Percentiles rank a stretch among this genome's conserved stretches.
These are phyloP conservation scores for Papilio polyxenes DNA, from an alignment of 1,140 invertebrate species.

Conservation along the genomic window DNA sequence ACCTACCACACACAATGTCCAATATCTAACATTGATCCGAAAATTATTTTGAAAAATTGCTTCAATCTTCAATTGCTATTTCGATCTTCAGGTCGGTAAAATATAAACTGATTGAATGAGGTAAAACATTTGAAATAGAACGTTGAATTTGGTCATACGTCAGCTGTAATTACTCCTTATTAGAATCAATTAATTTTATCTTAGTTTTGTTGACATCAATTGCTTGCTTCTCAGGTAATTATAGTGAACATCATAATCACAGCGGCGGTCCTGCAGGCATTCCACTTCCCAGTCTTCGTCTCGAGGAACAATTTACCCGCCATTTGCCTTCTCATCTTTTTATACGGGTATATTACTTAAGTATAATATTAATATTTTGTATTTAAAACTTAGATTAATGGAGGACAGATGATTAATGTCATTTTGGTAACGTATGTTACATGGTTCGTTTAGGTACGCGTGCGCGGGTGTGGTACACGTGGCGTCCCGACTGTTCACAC, in stretches of 20 bases:
- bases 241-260: constrained; percentile 81
- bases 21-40: too few relatives aligned
- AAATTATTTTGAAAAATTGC: too few relatives aligned
- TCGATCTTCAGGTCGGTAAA: too few relatives aligned
- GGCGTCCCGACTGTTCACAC: constrained; percentile 83
- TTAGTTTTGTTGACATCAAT: background rate
- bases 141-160: too few relatives aligned
- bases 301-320: constrained; percentile 83
- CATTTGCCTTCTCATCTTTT: constrained; percentile 81
- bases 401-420: too few relatives aligned
- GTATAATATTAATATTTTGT: background rate
- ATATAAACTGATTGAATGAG: too few relatives aligned
- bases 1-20: too few relatives aligned
- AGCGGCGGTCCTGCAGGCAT: constrained; percentile 81
- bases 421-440: background rate
- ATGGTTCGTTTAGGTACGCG: constrained; percentile 65
- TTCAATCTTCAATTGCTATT: too few relatives aligned
- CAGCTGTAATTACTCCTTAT: too few relatives aligned
- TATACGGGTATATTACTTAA: constrained; percentile 80
- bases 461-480: constrained; percentile 81
- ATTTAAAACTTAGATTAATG: too few relatives aligned
- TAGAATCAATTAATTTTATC: background rate
- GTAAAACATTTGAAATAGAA: too few relatives aligned
- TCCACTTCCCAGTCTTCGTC: constrained; percentile 84
- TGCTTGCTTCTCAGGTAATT: constrained; percentile 64